Conservation (phyloP, 2,888 invertebrate species). For the Eubasilissa splendida region DNA sequence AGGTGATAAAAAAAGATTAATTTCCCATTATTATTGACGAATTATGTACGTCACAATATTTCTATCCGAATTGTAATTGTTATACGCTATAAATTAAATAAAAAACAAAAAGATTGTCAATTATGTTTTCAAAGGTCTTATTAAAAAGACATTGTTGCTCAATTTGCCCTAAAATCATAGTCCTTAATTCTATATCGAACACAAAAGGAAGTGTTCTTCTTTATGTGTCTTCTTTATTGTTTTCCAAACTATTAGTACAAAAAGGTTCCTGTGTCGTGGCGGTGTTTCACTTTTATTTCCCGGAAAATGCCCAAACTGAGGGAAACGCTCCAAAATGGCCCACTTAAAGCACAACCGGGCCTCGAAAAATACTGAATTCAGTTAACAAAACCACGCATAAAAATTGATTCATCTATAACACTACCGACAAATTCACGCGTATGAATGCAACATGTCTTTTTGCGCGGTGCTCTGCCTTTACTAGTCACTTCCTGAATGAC, state of each 20-base stretch:
- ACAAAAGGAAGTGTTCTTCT: slow-evolving; percentile 25
- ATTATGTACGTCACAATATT: too few relatives aligned
- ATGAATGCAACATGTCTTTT: background rate
- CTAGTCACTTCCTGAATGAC: slow-evolving; percentile 6
- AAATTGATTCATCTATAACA: background rate
- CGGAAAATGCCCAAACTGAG: slow-evolving; percentile 4
- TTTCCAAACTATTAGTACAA: slow-evolving; percentile 37
- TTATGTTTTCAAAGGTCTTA: too few relatives aligned
- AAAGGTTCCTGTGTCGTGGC: background rate
- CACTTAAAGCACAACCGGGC: slow-evolving; percentile 13
- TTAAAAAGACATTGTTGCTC: too few relatives aligned
- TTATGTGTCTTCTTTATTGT: slow-evolving; percentile 30
- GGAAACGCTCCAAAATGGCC: slow-evolving; percentile 23
- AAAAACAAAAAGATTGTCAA: too few relatives aligned
- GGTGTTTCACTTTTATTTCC: slow-evolving; percentile 35
- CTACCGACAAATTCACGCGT: background rate
- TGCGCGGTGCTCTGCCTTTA: background rate
- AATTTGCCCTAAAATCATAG: background rate
- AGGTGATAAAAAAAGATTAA: too few relatives aligned
- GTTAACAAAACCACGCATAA: background rate
- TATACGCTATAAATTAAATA: too few relatives aligned
- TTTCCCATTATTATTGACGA: too few relatives aligned
- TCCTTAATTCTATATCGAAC: background rate
- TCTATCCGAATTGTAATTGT: too few relatives aligned
- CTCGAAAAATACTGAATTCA: background rate